These are phyloP conservation scores for Aleiodes testaceus DNA, from an alignment of 2,888 invertebrate species.

Conservation along the genomic window DNA sequence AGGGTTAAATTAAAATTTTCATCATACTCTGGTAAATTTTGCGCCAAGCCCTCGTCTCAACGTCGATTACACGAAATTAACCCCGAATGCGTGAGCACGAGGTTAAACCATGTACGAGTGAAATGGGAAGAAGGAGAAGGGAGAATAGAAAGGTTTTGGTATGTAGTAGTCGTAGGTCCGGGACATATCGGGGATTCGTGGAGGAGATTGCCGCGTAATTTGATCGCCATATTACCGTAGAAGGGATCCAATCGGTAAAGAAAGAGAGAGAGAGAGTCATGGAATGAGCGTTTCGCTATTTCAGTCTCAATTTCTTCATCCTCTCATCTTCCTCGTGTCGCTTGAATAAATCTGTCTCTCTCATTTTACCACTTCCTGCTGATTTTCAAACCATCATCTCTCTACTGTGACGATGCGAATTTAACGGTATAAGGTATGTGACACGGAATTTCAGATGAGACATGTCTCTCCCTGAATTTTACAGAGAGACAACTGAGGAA, in stretches of 20 bases:
- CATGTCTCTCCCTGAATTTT: slow-evolving; percentile 22
- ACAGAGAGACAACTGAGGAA: not conserved
- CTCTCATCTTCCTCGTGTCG: slow-evolving; percentile 10
- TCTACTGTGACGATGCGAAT: slow-evolving; percentile 36
- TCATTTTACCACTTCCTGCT: slow-evolving; percentile 19
- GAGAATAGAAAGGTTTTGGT: slow-evolving; percentile 17
- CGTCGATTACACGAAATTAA: slow-evolving; percentile 21
- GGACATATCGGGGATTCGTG: slow-evolving; percentile 42
- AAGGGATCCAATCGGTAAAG: slow-evolving; percentile 27
- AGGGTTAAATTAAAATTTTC: not conserved
- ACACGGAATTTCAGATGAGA: slow-evolving; percentile 39
- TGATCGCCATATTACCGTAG: slow-evolving; percentile 41
- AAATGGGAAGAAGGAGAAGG: slow-evolving; percentile 13
- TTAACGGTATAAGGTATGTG: slow-evolving; percentile 20
- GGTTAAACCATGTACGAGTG: not conserved
- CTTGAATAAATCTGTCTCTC: slow-evolving; percentile 31
- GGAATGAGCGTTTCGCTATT: slow-evolving; percentile 32
- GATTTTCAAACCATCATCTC: slow-evolving; percentile 26
- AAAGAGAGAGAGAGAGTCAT: slow-evolving; percentile 24
- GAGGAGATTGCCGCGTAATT: slow-evolving; percentile 51
- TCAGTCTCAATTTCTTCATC: slow-evolving; percentile 32
- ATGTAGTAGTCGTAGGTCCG: slow-evolving; percentile 61
- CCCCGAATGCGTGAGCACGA: slow-evolving; percentile 20
- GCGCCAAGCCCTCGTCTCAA: not conserved
- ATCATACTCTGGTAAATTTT: not conserved